These are phyloP conservation scores for Monopis laevigella DNA, from an alignment of 2,888 invertebrate species.

Conservation along the genomic window DNA sequence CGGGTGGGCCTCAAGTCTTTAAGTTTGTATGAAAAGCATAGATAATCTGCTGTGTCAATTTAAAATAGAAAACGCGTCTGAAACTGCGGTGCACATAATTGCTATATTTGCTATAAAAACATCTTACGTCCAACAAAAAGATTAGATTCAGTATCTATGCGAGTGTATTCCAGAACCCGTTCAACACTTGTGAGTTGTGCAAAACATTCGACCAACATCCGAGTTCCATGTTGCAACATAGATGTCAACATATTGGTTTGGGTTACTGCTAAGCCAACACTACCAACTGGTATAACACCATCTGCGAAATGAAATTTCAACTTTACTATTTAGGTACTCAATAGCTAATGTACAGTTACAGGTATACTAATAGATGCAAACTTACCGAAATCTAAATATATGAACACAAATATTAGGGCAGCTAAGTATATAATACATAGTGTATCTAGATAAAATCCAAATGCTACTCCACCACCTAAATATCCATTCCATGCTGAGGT, in stretches of 20 bases:
- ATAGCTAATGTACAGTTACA: not conserved
- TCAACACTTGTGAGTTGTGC: conserved; percentile 85
- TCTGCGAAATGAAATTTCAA: too few relatives aligned
- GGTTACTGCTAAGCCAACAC: conserved; percentile 73
- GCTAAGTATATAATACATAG: conserved; percentile 72
- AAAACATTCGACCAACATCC: conserved; percentile 84
- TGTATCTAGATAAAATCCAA: conserved; percentile 73
- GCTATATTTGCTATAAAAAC: not conserved
- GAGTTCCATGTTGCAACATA: conserved; percentile 79
- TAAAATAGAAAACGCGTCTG: too few relatives aligned
- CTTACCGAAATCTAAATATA: conserved; percentile 57
- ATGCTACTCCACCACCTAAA: conserved; percentile 69
- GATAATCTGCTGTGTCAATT: too few relatives aligned
- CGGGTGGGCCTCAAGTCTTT: too few relatives aligned
- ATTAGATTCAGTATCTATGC: conserved; percentile 70
- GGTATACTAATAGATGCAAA: conserved; percentile 10
- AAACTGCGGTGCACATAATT: too few relatives aligned
- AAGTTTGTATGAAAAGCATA: too few relatives aligned
- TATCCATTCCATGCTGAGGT: conserved; percentile 74
- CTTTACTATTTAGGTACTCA: not conserved
- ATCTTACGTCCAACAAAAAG: conserved; percentile 49
- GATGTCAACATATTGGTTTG: conserved; percentile 70
- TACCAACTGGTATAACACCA: conserved; percentile 54
- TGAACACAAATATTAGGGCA: conserved; percentile 72
- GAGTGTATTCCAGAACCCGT: conserved; percentile 82